Percentiles rank a stretch among this genome's conserved stretches.
Conservation (phyloP, 2,113 vertebrate species). For the Grammomys surdaster region DNA sequence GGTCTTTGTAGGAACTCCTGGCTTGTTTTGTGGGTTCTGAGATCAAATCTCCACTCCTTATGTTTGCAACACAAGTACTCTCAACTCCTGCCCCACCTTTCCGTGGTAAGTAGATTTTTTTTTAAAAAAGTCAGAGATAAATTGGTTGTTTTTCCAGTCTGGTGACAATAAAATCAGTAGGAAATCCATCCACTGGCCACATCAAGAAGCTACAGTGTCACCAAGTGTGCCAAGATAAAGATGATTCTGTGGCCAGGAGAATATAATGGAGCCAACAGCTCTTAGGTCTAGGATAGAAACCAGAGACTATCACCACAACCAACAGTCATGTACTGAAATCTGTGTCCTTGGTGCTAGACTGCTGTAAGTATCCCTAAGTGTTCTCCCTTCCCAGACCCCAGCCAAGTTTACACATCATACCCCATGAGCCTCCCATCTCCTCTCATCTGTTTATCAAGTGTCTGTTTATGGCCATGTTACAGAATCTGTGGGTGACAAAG, state of each 20-base stretch:
- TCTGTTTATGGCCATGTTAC: background rate
- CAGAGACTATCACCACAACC: background rate
- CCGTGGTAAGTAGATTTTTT: background rate
- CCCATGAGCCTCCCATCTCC: background rate
- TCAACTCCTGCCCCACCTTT: background rate
- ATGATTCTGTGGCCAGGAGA: background rate
- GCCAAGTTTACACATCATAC: background rate
- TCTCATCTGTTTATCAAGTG: background rate
- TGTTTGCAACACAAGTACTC: background rate
- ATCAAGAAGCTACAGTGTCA: background rate
- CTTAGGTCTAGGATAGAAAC: background rate
- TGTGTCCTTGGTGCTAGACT: background rate
- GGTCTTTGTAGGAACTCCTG: background rate
- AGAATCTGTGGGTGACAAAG: background rate
- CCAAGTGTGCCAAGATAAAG: background rate
- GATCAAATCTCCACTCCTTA: background rate
- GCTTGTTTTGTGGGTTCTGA: background rate
- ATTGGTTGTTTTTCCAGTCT: constrained; percentile 2
- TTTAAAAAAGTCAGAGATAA: background rate
- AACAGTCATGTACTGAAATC: background rate
- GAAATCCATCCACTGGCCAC: background rate
- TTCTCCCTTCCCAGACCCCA: background rate
- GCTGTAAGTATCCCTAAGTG: background rate
- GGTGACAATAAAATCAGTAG: background rate
- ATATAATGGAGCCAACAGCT: background rate